Evolutionary conservation across 2,888 invertebrate genomes (phyloP).

Genomic region (Lasioglossum oenotherae): DNA sequence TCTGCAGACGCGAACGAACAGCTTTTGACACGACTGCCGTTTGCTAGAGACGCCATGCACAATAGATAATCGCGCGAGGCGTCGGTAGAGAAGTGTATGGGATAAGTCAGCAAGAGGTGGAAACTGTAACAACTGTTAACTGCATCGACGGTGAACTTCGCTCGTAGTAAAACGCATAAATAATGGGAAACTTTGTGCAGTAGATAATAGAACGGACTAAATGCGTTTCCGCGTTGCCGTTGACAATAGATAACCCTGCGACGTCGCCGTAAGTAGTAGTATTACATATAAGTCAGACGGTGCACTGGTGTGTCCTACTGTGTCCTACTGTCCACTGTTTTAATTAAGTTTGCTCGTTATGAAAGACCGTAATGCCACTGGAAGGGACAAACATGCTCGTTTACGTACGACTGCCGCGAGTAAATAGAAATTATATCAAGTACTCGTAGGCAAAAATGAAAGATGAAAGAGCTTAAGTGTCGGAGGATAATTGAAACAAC

Average conservation of each 20-base stretch:
- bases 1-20: conserved; percentile 1
- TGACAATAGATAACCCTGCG: conserved; percentile 46
- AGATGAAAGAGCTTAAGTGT: neutral
- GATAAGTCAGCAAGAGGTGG: conserved; percentile 49
- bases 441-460: neutral
- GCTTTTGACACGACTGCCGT: neutral
- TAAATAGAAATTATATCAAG: neutral
- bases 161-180: conserved; percentile 45
- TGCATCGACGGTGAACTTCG: conserved; percentile 46
- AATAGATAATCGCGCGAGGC: conserved; percentile 27
- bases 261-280: conserved; percentile 32
- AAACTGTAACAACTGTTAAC: conserved; percentile 53
- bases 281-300: conserved; percentile 30
- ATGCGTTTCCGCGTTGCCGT: conserved; percentile 39
- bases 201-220: conserved; percentile 40
- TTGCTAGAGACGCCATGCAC: neutral
- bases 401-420: neutral
- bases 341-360: conserved; percentile 22
- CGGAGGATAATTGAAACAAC: neutral
- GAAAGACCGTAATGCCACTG: neutral
- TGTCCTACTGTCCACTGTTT: conserved; percentile 7
- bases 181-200: conserved; percentile 42
- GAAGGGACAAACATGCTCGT: neutral
- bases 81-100: conserved; percentile 23
- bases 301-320: neutral